Conservation (phyloP, 2,113 vertebrate species). For the Megaceryle torquata region DNA sequence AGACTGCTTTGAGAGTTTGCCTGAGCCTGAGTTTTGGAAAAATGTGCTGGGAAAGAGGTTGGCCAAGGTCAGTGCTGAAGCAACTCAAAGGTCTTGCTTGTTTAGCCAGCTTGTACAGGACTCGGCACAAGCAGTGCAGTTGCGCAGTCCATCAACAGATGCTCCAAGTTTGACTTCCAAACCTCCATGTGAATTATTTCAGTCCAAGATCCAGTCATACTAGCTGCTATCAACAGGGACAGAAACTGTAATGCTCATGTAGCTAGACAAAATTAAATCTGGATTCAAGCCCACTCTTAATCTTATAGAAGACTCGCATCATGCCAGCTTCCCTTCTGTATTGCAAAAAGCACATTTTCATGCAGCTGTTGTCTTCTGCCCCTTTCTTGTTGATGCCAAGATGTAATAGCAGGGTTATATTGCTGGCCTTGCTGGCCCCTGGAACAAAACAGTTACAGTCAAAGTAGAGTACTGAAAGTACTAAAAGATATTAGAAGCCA, state of each 20-base stretch:
- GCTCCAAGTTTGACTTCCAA: not conserved
- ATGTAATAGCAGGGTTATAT: not conserved
- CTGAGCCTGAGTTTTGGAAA: not conserved
- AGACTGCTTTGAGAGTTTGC: not conserved
- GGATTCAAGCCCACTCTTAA: not conserved
- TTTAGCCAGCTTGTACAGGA: not conserved
- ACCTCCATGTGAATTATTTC: not conserved
- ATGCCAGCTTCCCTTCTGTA: not conserved
- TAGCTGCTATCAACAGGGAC: not conserved
- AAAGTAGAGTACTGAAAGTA: not conserved
- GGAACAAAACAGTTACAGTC: not conserved
- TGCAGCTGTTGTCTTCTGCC: conserved; percentile 1
- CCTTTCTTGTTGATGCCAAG: not conserved
- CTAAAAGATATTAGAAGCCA: not conserved
- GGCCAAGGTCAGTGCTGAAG: not conserved
- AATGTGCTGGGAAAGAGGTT: not conserved
- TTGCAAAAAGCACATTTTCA: not conserved
- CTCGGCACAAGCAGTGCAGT: not conserved
- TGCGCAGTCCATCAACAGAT: not conserved
- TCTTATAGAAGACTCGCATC: not conserved
- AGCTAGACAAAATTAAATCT: not conserved
- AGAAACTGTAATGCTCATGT: not conserved
- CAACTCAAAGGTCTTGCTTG: not conserved
- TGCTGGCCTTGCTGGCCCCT: not conserved
- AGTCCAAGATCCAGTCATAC: not conserved